These are phyloP conservation scores for Lucilia sericata DNA, from an alignment of 1,140 invertebrate species.

Conservation along the genomic window DNA sequence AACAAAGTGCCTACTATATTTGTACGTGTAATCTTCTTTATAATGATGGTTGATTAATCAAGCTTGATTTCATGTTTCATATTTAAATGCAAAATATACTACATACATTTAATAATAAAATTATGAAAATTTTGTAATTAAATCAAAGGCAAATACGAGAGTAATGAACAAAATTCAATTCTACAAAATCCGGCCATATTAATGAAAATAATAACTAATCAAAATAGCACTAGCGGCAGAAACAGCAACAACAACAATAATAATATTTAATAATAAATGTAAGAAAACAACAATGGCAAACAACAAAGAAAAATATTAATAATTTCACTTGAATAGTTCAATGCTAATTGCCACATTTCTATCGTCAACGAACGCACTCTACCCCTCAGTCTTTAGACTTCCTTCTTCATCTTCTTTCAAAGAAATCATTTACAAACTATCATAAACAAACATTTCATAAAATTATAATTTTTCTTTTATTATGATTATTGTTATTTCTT, in stretches of 20 bases:
- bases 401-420: background rate
- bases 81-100: background rate
- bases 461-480: background rate
- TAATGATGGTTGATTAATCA: background rate
- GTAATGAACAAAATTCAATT: background rate
- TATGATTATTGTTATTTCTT: background rate
- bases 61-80: background rate
- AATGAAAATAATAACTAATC: conserved; percentile 23
- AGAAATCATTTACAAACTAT: conserved; percentile 10
- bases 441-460: conserved; percentile 23
- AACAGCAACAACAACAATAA: background rate
- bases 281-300: background rate
- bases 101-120: background rate
- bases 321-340: conserved; percentile 18
- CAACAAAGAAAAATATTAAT: background rate
- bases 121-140: conserved; percentile 2
- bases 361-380: background rate
- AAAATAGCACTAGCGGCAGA: background rate
- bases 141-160: conserved; percentile 1
- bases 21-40: background rate
- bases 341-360: background rate
- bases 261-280: background rate
- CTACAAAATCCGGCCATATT: background rate
- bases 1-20: background rate
- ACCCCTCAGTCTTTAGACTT: background rate